These are phyloP conservation scores for Lithophane socia DNA, from an alignment of 2,888 invertebrate species.

Conservation along the genomic window DNA sequence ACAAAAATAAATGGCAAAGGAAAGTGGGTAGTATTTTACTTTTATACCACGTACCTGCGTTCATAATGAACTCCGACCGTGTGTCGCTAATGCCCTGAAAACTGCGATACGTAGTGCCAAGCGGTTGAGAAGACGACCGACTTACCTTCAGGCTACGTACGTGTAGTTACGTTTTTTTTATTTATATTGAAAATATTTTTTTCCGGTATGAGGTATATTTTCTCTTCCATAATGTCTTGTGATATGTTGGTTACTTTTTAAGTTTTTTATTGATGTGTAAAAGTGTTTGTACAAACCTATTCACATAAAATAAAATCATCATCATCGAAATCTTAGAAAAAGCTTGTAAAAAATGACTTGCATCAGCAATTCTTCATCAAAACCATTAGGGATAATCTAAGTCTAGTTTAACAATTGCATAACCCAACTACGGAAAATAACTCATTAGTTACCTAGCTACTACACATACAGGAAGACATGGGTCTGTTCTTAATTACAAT, in stretches of 20 bases:
- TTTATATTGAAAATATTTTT: neutral
- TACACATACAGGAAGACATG: slow-evolving; percentile 40
- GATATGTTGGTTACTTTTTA: neutral
- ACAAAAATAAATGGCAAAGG: slow-evolving; percentile 38
- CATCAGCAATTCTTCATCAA: neutral
- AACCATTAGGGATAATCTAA: neutral
- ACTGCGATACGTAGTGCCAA: slow-evolving; percentile 56
- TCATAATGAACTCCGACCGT: slow-evolving; percentile 57
- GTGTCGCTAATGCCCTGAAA: slow-evolving; percentile 65
- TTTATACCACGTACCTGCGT: slow-evolving; percentile 48
- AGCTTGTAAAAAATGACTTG: neutral
- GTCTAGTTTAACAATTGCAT: slow-evolving; percentile 17
- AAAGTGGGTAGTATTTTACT: slow-evolving; percentile 47
- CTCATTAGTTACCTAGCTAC: slow-evolving; percentile 47
- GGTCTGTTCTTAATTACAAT: slow-evolving; percentile 48
- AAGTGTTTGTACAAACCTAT: no score
- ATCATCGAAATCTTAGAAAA: neutral
- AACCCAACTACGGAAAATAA: slow-evolving; percentile 28
- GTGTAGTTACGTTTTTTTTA: neutral
- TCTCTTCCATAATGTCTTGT: neutral
- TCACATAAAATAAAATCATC: no score
- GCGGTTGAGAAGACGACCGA: slow-evolving; percentile 40
- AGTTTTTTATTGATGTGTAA: neutral
- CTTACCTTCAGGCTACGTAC: slow-evolving; percentile 26
- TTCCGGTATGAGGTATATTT: neutral